phyloP scores from a whole-genome alignment of 2,113 vertebrate species.

The Oncorhynchus nerka region DNA sequence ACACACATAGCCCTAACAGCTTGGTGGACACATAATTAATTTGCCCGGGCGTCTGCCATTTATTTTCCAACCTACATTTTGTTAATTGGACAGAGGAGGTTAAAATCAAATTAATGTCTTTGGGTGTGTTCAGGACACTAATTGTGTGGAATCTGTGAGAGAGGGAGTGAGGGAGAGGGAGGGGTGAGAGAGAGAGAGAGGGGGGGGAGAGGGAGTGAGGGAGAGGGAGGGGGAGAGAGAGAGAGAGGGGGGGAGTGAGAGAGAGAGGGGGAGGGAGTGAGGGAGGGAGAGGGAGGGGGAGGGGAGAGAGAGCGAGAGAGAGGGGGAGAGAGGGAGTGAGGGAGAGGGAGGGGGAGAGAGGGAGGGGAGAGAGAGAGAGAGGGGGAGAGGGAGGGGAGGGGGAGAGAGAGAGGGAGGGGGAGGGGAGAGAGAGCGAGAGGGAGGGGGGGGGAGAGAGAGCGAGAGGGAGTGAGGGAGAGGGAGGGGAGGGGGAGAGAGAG shows the following conservation, averaged over 20 bases:
- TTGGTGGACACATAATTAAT: slow-evolving; percentile 81
- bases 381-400: too few species aligned
- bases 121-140: slow-evolving; percentile 60
- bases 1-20: slow-evolving; percentile 66
- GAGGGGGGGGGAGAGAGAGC: not conserved
- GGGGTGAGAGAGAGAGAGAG: not conserved
- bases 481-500: too few species aligned
- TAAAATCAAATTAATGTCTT: slow-evolving; percentile 71
- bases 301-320: fast-evolving
- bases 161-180: not conserved
- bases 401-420: too few species aligned
- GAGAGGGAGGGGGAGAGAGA: not conserved
- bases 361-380: too few species aligned
- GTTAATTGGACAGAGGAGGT: slow-evolving; percentile 76
- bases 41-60: slow-evolving; percentile 77
- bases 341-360: not conserved
- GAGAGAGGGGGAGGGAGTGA: too few species aligned
- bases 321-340: not conserved
- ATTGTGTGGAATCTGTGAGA: slow-evolving; percentile 58
- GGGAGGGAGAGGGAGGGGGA: too few species aligned
- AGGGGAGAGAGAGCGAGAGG: too few species aligned
- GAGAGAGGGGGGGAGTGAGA: too few species aligned
- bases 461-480: fast-evolving
- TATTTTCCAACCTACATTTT: slow-evolving; percentile 80
- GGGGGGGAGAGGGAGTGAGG: too few species aligned